phyloP scores from a whole-genome alignment of 2,113 vertebrate genomes.

The Seriola quinqueradiata region DNA sequence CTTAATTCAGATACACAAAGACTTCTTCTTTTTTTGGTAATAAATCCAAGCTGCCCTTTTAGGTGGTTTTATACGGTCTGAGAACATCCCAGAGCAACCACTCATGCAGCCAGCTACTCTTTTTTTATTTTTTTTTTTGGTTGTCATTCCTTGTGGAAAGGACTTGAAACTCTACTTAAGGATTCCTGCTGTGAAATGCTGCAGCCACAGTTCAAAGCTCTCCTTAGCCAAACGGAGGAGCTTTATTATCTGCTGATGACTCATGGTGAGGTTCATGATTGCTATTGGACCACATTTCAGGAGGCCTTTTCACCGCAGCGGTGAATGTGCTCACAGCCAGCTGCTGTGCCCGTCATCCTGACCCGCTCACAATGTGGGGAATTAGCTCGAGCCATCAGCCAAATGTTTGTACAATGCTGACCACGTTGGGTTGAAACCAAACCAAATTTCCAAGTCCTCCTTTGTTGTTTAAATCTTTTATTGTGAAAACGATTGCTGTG shows the following conservation, averaged over 20 bases:
- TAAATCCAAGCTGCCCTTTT: constrained; percentile 48
- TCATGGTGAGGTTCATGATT: constrained; percentile 49
- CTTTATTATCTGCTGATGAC: constrained; percentile 50
- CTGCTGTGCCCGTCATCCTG: constrained; percentile 6
- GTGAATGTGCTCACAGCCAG: constrained; percentile 27
- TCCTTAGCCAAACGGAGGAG: constrained; percentile 5
- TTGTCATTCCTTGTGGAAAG: constrained; percentile 47
- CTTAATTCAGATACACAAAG: constrained; percentile 48
- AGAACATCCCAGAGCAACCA: constrained; percentile 53
- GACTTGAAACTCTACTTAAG: constrained; percentile 37
- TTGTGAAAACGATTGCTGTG: not conserved
- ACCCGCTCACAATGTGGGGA: constrained; percentile 8
- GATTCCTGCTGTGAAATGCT: constrained; percentile 50
- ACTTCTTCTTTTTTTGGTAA: not conserved
- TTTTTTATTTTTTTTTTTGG: constrained; percentile 2
- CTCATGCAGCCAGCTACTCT: not conserved
- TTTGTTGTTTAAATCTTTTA: constrained; percentile 6
- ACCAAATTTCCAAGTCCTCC: not conserved
- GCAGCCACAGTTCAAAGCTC: constrained; percentile 37
- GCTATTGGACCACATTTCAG: constrained; percentile 49
- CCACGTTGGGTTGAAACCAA: not conserved
- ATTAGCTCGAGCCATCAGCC: constrained; percentile 17
- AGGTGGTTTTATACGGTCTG: constrained; percentile 39
- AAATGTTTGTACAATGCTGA: constrained; percentile 14
- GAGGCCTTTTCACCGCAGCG: constrained; percentile 33